Evolutionary conservation across 92 coral and sea anemone genomes (phyloP), one percentile per base, ranked within the genome.

Genomic region (Anthopleura xanthogrammica): DNA sequence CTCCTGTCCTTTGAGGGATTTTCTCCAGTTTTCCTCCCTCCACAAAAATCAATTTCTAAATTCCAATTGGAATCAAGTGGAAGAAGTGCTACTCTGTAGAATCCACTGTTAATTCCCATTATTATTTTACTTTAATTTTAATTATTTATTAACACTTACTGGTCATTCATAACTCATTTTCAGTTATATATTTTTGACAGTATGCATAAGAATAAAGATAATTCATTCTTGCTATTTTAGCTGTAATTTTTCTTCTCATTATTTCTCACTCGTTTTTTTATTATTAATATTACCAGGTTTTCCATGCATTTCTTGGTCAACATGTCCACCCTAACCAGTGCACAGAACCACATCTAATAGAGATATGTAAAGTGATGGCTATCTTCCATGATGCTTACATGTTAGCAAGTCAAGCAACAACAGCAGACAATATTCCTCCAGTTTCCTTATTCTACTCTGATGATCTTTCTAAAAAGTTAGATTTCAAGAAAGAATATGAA

Each of bases 401-500:
- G 16, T 81, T 87, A 19, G 43, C 56, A 55, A 82, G 77, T 60
- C 71, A 65, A 24, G 23, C 52, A 65, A 66, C 75, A 72, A 24
- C 42, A 17, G n/a, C n/a, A 29, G 81, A 87, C 48, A 65, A 87
- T n/a, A 60, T 84, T 77, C 76, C 86, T 11, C 86, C 91, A 20
- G 85, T 90, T 10, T 89, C 96, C 3, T 85, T 89, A 81, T 94
- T 96, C 80, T 96, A 96, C 90, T 95, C 84, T 85, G 95, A 92
- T 77, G 99, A 94, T 50, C 96, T 96, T 76, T 96, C 99, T 11
- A 89, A 89, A 56, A 96, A 94, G 77, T 71, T 96, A 56, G 99
- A 96, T 86, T 96, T 94, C 48, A 96, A 96, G 89, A 90, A 92
- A 58, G 99, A 96, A 78, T 96, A 96, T 90, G 98, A 94, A 83